Conservation (phyloP, 2,888 invertebrate species). For the Agonopterix arenella region DNA sequence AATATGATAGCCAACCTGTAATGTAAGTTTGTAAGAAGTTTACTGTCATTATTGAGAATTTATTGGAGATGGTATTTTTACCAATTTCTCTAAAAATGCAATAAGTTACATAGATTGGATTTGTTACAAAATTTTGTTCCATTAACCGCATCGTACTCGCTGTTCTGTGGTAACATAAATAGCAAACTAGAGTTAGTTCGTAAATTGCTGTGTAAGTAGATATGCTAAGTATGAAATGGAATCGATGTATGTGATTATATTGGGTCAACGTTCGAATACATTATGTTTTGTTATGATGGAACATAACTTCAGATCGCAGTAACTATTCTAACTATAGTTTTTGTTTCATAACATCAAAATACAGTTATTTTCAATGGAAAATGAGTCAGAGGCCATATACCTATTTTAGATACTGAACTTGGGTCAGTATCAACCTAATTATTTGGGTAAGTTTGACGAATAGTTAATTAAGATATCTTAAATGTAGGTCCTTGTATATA, state of each 20-base stretch:
- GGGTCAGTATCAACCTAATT: slow-evolving; percentile 37
- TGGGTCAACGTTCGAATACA: slow-evolving; percentile 1
- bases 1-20: slow-evolving; percentile 15
- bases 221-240: slow-evolving; percentile 18
- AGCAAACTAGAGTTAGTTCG: slow-evolving; percentile 21
- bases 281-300: slow-evolving; percentile 18
- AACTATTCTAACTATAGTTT: slow-evolving; percentile 1
- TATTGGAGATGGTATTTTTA: slow-evolving; percentile 14
- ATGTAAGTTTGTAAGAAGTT: slow-evolving; percentile 14
- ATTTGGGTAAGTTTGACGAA: slow-evolving; percentile 38
- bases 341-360: slow-evolving; percentile 2
- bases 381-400: slow-evolving; percentile 53
- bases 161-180: slow-evolving; percentile 41
- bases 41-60: slow-evolving; percentile 15
- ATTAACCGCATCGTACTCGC: slow-evolving; percentile 37
- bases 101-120: background rate
- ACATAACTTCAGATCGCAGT: slow-evolving; percentile 22
- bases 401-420: slow-evolving; percentile 35
- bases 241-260: slow-evolving; percentile 1
- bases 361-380: slow-evolving; percentile 21
- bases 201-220: slow-evolving; percentile 21
- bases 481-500: slow-evolving; percentile 67
- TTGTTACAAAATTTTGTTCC: slow-evolving; percentile 14
- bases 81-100: too few species aligned
- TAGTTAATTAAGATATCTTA: slow-evolving; percentile 53